Conservation (phyloP, 2,113 vertebrate genomes). For the Danio rerio region GRCz12tu NC_133176.1:59804001-59804500, state of each 20-base stretch:
- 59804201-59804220: conserved; percentile 28
- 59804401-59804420: conserved; percentile 62
- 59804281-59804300: conserved; percentile 62
- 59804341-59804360: background rate
- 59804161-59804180: background rate
- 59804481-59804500: conserved; percentile 79
- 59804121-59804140: background rate
- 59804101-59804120: background rate
- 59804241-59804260: conserved; percentile 70
- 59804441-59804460: conserved; percentile 76
- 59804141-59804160: background rate
- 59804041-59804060: too few species aligned
- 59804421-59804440: conserved; percentile 73
- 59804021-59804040: too few species aligned
- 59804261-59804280: conserved; percentile 67
- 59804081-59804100: background rate
- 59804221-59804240: conserved; percentile 41
- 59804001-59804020: too few species aligned
- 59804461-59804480: conserved; percentile 66
- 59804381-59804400: background rate
- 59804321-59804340: background rate
- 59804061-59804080: too few species aligned
- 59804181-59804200: background rate
- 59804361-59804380: background rate
- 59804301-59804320: conserved; percentile 48